Conservation (phyloP, 2,888 invertebrate genomes). For the Cabera pusaria region DNA sequence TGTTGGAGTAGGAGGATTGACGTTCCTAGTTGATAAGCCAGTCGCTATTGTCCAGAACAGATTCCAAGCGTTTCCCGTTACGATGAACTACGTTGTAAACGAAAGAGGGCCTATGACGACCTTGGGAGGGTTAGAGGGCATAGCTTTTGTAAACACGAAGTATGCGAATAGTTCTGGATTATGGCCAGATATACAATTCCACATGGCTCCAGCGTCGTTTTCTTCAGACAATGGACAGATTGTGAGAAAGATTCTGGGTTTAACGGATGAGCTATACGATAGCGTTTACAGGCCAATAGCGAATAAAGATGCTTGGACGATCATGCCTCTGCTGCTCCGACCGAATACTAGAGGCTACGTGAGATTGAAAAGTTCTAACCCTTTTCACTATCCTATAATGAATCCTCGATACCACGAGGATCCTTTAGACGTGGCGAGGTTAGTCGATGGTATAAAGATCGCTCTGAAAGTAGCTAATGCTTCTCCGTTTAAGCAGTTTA, state of each 20-base stretch:
- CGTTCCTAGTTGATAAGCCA: slow-evolving; percentile 91
- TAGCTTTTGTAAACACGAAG: slow-evolving; percentile 93
- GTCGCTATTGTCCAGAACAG: slow-evolving; percentile 92
- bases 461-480: slow-evolving; percentile 89
- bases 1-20: slow-evolving; percentile 92
- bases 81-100: slow-evolving; percentile 90
- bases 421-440: slow-evolving; percentile 88
- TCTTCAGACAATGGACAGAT: slow-evolving; percentile 91
- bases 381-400: slow-evolving; percentile 93
- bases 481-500: slow-evolving; percentile 91
- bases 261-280: slow-evolving; percentile 91
- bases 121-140: slow-evolving; percentile 93
- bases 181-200: slow-evolving; percentile 96
- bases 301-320: slow-evolving; percentile 91
- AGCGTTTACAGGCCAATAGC: slow-evolving; percentile 91
- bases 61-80: slow-evolving; percentile 89
- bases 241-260: slow-evolving; percentile 89
- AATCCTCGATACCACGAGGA: slow-evolving; percentile 96
- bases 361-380: slow-evolving; percentile 89
- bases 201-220: slow-evolving; percentile 95
- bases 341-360: slow-evolving; percentile 92
- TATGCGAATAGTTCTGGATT: slow-evolving; percentile 90
- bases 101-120: slow-evolving; percentile 94
- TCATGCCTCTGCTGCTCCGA: slow-evolving; percentile 92
- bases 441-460: slow-evolving; percentile 93